phyloP scores from a whole-genome alignment of 2,113 vertebrate species.

The Irena cyanogastra region DNA sequence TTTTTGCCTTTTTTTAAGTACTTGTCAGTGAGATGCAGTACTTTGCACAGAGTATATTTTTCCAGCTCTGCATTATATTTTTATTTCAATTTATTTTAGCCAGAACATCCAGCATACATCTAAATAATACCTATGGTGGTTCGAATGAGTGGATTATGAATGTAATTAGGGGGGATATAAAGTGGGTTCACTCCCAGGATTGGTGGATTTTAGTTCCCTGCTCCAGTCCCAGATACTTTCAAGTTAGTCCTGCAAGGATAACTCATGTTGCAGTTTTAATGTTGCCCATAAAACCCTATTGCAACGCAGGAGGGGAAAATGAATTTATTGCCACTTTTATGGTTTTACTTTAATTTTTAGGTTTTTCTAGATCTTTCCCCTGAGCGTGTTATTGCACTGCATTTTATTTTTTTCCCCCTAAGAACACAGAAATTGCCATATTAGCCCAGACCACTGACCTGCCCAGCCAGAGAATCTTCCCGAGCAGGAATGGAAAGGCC shows the following conservation, averaged over 20 bases:
- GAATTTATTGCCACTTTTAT: conserved; percentile 20
- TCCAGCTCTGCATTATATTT: conserved; percentile 59
- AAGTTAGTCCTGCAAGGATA: conserved; percentile 23
- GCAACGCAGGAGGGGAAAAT: conserved; percentile 1
- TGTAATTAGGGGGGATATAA: conserved; percentile 46
- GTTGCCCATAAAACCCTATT: conserved; percentile 39
- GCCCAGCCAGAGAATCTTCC: not conserved
- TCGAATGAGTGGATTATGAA: conserved; percentile 32
- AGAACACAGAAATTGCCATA: not conserved
- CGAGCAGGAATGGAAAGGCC: not conserved
- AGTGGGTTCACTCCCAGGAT: not conserved
- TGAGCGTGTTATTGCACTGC: not conserved
- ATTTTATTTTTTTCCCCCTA: not conserved
- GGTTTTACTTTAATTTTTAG: conserved; percentile 45
- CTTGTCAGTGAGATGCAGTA: conserved; percentile 55
- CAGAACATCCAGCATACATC: conserved; percentile 50
- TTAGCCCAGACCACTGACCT: not conserved
- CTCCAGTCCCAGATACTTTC: not conserved
- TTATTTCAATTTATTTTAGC: conserved; percentile 74
- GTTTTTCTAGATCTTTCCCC: conserved; percentile 12
- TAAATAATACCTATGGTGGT: conserved; percentile 37
- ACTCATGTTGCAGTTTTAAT: conserved; percentile 45
- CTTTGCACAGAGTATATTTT: conserved; percentile 55
- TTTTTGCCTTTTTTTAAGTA: conserved; percentile 62
- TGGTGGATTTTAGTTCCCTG: conserved; percentile 12